A percentile compares a stretch with the other conserved stretches of the same genome.
Evolutionary conservation across 2,888 invertebrate genomes (phyloP).

Genomic region (Isotomurus palustris): DNA sequence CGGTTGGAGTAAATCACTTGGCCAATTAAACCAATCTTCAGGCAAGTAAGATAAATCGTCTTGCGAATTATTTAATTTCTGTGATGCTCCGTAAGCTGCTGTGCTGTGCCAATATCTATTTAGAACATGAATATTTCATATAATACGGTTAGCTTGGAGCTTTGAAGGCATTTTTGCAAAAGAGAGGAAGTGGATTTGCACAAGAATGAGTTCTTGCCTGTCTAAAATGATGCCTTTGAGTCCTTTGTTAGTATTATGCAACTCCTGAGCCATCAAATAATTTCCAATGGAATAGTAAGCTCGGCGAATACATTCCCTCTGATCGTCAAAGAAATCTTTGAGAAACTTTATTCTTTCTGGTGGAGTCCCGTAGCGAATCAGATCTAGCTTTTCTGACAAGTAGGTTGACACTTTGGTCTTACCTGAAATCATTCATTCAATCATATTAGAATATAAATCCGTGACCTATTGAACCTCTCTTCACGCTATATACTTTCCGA

Average conservation of each 20-base stretch:
- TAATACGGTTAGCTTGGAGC: too few relatives aligned
- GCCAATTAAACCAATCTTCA: slow-evolving; percentile 50
- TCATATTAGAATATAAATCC: not conserved
- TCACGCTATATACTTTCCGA: too few relatives aligned
- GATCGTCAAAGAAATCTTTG: slow-evolving; percentile 50
- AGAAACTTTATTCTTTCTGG: slow-evolving; percentile 50
- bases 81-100: slow-evolving; percentile 52
- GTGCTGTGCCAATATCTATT: slow-evolving; percentile 55
- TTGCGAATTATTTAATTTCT: slow-evolving; percentile 47
- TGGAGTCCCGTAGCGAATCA: slow-evolving; percentile 50
- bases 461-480: too few relatives aligned
- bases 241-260: slow-evolving; percentile 45
- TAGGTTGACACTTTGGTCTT: slow-evolving; percentile 51
- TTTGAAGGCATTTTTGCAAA: not conserved
- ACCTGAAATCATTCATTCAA: slow-evolving; percentile 46
- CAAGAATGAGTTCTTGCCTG: slow-evolving; percentile 47
- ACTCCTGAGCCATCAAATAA: slow-evolving; percentile 52
- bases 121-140: not conserved
- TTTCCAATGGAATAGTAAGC: slow-evolving; percentile 54
- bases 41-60: slow-evolving; percentile 23
- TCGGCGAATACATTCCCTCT: slow-evolving; percentile 48
- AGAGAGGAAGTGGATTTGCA: not conserved
- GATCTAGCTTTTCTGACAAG: slow-evolving; percentile 49
- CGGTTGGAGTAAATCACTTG: slow-evolving; percentile 52
- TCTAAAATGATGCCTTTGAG: slow-evolving; percentile 52